Evolutionary conservation across 2,888 invertebrate genomes (phyloP), one percentile per base, ranked within the genome.

Genomic region (Marronus borbonicus): DNA sequence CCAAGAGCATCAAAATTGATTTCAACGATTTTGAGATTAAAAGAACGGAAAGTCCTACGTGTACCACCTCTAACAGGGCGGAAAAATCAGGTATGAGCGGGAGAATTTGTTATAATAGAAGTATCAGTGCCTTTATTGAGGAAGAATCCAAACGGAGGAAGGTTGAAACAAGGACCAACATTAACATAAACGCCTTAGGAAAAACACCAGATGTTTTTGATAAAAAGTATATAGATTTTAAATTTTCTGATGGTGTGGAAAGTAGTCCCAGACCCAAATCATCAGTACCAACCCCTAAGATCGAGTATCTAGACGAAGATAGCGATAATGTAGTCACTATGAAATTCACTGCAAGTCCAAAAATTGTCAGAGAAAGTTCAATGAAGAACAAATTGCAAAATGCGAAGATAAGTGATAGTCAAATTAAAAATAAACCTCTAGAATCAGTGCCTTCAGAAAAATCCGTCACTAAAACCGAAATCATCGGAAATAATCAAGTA

Each of bases 1-100:
- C 75, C 50, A 78, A 76, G 12, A 79, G 52, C 20, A 76, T 79
- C 28, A 75, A 65, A 7, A 80, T 78, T 49, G 78, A 76, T 62
- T 80, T 78, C 24, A 58, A 65, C 44, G 76, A 78, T 31, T 80
- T 78, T 50, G 70, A 76, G 52, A 52, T 80, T 12, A 74, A 14
- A 60, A 74, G 39, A 24, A 3, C 8, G 12, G 58, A 58, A 12
- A 49, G n/a, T 55, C 20, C 55, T 10, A 7, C 14, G 7, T 52
- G 52, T 36, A n/a, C 2, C 31, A 39, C 65, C n/a, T 3, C 17
- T 12, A n/a, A 36, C 2, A 24, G 10, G n/a, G 50, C 31, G 14
- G 50, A 28, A 14, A 60, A 60, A 39, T 58, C 20, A 20, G 4
- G 20, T 20, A 5, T 10, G 17, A 20, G 20, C 2, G 55, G 20